Evolutionary conservation across 1,140 invertebrate genomes (phyloP).

Genomic region (Tetramorium alpestre): DNA sequence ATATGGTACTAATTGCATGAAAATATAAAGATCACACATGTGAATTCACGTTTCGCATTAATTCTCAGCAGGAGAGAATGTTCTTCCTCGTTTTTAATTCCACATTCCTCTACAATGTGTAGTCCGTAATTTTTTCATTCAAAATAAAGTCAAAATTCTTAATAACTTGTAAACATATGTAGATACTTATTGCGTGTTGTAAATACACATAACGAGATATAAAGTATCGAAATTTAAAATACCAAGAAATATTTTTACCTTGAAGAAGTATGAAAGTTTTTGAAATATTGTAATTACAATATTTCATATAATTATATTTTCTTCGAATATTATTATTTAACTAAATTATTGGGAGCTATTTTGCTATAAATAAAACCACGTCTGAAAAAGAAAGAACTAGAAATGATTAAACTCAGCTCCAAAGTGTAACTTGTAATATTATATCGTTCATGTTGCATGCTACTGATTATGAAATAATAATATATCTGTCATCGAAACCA

Average conservation of each 20-base stretch:
- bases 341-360: too few relatives aligned
- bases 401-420: background rate
- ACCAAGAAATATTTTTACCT: background rate
- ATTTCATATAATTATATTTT: background rate
- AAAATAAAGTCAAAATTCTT: background rate
- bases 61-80: background rate
- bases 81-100: background rate
- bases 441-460: background rate
- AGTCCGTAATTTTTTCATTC: background rate
- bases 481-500: constrained; percentile 24
- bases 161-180: background rate
- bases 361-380: background rate
- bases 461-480: background rate
- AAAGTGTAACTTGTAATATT: background rate
- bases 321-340: background rate
- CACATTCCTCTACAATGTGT: background rate
- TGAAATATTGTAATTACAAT: background rate
- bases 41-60: background rate
- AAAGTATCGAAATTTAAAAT: background rate
- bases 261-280: background rate
- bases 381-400: background rate
- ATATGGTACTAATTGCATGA: constrained; percentile 28
- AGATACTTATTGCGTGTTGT: background rate
- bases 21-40: constrained; percentile 34
- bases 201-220: background rate